Evolutionary conservation across 2,113 vertebrate species (phyloP), one percentile per base, ranked within the genome.

Genomic region (Amia ocellicauda): DNA sequence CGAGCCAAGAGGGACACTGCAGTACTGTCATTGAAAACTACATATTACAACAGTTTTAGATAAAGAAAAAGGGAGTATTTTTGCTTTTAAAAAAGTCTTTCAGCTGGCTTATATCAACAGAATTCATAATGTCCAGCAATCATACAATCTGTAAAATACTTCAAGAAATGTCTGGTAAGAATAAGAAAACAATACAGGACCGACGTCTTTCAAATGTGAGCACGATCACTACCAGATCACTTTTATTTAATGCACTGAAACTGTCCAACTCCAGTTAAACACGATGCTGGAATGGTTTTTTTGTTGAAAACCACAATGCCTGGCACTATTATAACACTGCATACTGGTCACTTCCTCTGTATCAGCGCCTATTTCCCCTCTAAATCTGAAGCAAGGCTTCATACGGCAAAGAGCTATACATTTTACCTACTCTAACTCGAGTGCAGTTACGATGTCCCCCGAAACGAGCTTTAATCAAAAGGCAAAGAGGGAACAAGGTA

Each of bases 401-500:
- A 10, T 28, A 20, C 28, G 31, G 43, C 27, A 45, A 9, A 50
- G 27, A 40, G 7, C 29, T 27, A 24, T 60, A n/a, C 23, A 24
- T 24, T 54, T 19, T 54, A 20, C 7, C 23, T 49, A 28, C 59
- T 61, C 23, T 49, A 47, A 45, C n/a, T 47, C 41, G 1, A 42
- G 2, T 24, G 49, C 5, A 19, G 14, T 62, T 20, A 20, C 23
- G 14, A 26, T 28, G 28, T 20, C 17, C 10, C 31, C 11, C 57
- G 40, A 22, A 54, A 49, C 22, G 27, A 54, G 23, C 47, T 60
- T 27, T 16, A 66, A 22, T 24, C 23, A 3, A 41, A 55, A 53
- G 41, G 26, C n/a, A 54, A 66, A 53, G 19, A 62, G 50, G 66
- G 58, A 41, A 66, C 49, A 53, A 50, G 58, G 64, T 52, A 60